These are phyloP conservation scores for Steinernema hermaphroditum DNA, from an alignment of 2,888 invertebrate species.

Conservation along the genomic window DNA sequence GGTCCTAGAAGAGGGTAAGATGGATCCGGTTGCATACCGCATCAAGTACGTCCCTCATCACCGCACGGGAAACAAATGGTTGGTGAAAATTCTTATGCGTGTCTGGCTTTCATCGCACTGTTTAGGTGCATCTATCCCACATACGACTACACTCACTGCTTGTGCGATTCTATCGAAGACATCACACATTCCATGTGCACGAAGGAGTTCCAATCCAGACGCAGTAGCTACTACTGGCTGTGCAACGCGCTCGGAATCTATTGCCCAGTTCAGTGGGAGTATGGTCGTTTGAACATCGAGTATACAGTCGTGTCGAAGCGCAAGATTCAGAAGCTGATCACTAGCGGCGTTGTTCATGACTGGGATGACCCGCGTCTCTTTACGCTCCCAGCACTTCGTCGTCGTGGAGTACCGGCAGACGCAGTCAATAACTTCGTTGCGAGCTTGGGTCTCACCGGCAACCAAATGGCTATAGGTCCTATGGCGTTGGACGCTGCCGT, in stretches of 20 bases:
- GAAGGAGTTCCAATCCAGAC: slow-evolving; percentile 93
- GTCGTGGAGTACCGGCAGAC: slow-evolving; percentile 89
- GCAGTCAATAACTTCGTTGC: slow-evolving; percentile 95
- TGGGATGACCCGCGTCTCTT: slow-evolving; percentile 98
- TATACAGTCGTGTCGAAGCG: slow-evolving; percentile 97
- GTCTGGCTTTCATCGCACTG: background rate
- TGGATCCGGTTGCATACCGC: slow-evolving; percentile 97
- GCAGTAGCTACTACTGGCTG: slow-evolving; percentile 98
- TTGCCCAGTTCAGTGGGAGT: slow-evolving; percentile 97
- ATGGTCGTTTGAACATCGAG: slow-evolving; percentile 90
- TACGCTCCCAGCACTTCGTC: slow-evolving; percentile 87
- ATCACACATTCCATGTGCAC: slow-evolving; percentile 98
- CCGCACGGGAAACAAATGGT: slow-evolving; percentile 86
- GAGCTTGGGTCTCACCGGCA: slow-evolving; percentile 72
- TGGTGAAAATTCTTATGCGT: too few species aligned
- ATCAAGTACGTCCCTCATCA: slow-evolving; percentile 93
- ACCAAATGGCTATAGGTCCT: slow-evolving; percentile 87
- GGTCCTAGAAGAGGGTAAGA: slow-evolving; percentile 95
- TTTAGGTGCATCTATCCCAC: slow-evolving; percentile 92
- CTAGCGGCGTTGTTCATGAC: slow-evolving; percentile 79
- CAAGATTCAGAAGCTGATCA: slow-evolving; percentile 92
- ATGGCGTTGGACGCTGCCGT: slow-evolving; percentile 86
- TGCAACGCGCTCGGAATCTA: slow-evolving; percentile 95
- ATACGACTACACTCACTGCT: slow-evolving; percentile 97
- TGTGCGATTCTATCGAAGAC: slow-evolving; percentile 96